Percentiles rank a stretch among this genome's conserved stretches.
Conservation (phyloP, 2,888 invertebrate genomes). For the Oscheius sp. region DNA sequence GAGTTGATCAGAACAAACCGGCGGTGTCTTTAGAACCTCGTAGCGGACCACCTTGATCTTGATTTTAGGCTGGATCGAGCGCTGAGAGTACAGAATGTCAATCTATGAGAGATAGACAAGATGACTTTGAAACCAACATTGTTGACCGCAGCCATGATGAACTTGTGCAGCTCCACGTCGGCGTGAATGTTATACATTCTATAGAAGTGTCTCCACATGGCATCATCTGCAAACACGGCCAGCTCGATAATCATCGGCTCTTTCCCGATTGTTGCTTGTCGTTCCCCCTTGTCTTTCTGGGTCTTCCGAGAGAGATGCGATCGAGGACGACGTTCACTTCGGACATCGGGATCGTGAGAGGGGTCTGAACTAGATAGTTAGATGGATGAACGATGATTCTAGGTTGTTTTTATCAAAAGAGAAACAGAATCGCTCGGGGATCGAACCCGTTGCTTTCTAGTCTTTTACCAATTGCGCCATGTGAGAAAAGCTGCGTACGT, state of each 20-base stretch:
- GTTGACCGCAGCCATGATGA: constrained; percentile 69
- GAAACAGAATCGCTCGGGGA: too few relatives aligned
- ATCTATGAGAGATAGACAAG: constrained; percentile 54
- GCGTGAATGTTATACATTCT: constrained; percentile 58
- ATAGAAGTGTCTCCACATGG: constrained; percentile 67
- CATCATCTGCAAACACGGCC: constrained; percentile 69
- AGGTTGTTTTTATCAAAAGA: too few relatives aligned
- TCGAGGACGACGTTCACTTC: constrained; percentile 1
- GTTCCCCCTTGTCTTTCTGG: not conserved
- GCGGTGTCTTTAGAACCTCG: constrained; percentile 65
- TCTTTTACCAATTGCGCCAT: too few relatives aligned
- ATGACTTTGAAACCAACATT: constrained; percentile 54
- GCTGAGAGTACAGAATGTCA: constrained; percentile 64
- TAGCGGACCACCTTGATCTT: constrained; percentile 64
- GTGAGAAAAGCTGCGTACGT: not conserved
- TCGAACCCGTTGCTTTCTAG: too few relatives aligned
- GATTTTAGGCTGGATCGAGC: constrained; percentile 63
- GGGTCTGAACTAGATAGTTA: constrained; percentile 46
- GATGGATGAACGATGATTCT: too few relatives aligned
- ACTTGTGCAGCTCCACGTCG: constrained; percentile 64
- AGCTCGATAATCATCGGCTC: constrained; percentile 62
- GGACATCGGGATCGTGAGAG: constrained; percentile 60
- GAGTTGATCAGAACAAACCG: constrained; percentile 44
- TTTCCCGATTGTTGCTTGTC: constrained; percentile 19
- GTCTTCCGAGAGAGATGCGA: constrained; percentile 1